These are phyloP conservation scores for Allolobophora icterica DNA, from an alignment of 2,888 invertebrate species.

Conservation along the genomic window DNA sequence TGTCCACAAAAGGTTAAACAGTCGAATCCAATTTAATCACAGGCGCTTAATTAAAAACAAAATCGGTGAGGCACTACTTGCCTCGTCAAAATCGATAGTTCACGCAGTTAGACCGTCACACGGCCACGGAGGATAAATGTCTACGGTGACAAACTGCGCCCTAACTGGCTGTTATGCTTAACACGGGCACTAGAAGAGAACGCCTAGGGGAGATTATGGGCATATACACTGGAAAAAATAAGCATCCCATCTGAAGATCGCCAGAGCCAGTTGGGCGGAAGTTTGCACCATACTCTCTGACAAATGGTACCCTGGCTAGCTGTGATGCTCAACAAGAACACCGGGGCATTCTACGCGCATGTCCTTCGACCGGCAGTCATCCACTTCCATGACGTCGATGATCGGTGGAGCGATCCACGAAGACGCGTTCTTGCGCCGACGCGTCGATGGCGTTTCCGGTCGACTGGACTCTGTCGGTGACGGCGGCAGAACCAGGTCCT, in stretches of 20 bases:
- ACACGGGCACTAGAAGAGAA: too few species aligned
- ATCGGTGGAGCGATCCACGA: conserved; percentile 34
- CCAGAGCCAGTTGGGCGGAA: not conserved
- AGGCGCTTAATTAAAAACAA: too few species aligned
- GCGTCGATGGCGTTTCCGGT: not conserved
- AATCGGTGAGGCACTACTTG: too few species aligned
- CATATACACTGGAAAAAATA: not conserved
- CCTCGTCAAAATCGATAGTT: too few species aligned
- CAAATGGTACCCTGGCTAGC: not conserved
- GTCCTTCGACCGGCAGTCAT: not conserved
- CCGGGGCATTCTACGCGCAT: conserved; percentile 35
- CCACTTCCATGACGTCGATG: conserved; percentile 28
- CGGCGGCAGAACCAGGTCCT: conserved; percentile 21
- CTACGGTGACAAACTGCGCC: too few species aligned
- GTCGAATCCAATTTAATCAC: too few species aligned
- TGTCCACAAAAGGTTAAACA: too few species aligned
- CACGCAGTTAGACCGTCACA: too few species aligned
- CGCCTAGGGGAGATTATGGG: too few species aligned
- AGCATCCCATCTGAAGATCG: not conserved
- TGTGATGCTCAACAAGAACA: conserved; percentile 37
- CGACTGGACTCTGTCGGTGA: not conserved
- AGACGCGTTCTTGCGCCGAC: conserved; percentile 35
- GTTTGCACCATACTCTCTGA: not conserved
- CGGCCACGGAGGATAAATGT: too few species aligned
- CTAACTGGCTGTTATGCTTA: too few species aligned